Evolutionary conservation across 2,888 invertebrate genomes (phyloP), one percentile per base, ranked within the genome.

Genomic region (Latheticus oryzae): DNA sequence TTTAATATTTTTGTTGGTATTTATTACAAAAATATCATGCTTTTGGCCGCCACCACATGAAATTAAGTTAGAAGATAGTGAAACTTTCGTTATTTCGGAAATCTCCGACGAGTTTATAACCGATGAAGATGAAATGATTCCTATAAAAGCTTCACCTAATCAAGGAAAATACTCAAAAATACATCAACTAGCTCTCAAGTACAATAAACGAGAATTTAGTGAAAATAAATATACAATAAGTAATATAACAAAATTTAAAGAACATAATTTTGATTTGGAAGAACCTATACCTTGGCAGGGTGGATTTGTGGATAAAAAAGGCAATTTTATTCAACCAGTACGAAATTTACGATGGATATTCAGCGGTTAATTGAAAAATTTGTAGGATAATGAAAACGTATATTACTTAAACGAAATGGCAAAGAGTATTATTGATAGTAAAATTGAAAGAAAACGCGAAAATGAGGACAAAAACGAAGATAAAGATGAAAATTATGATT

Each of bases 21-120:
- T 55, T 11, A 5, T 13, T 23, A 11, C 8, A 11, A n/a, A 24
- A 47, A 19, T 38, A 3, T 11, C n/a, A 2, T 11, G 35, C 5
- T 38, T 77, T 54, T 79, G 78, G 78, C 78, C 76, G n/a, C 76
- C 77, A 4, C 65, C 74, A 9, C 76, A 76, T 54, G 69, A 74
- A 53, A 69, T 79, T 12, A 65, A 76, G 28, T 67, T 79, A 33
- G 66, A 71, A n/a, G 66, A 76, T 3, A 70, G 72, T 16, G 78
- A 77, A 67, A 73, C 70, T 21, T 79, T 79, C 59, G 67, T 72
- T 24, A 77, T 78, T 45, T 71, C 72, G 5, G 78, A 78, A 42
- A 53, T 67, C 19, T 64, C 77, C 26, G 75, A 76, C 30, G 77
- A 76, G 26, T 70, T 76, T 19, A 69, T 77, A 54, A 75, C 79